Evolutionary conservation across 2,888 invertebrate species (phyloP), one percentile per base, ranked within the genome.

Genomic region (Cancer borealis): DNA sequence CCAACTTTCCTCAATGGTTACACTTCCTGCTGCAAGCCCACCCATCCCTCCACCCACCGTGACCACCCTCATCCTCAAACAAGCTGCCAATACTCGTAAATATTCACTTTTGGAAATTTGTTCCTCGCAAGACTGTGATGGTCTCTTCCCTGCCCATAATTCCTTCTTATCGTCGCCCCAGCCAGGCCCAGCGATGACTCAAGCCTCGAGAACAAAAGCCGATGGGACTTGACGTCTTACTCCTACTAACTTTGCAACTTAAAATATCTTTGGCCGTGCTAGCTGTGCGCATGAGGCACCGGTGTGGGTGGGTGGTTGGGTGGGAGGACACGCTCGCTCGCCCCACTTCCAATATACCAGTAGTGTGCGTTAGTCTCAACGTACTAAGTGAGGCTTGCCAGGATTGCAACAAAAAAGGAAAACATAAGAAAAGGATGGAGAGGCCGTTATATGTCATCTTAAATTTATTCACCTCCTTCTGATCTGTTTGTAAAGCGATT

Each of bases 31-130:
- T 84, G 39, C 84, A 17, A 26, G 14, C 17, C 84, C 39, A 3
- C 39, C 39, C 84, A 14, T 39, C 39, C 84, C 84, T 39, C 30
- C 84, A 84, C 39, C 12, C 73, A n/a, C 12, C 73, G 26, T 79
- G 26, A 30, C 84, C 39, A 39, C 39, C 39, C 10, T 84, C 10
- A 39, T 10, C 39, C 84, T 84, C 73, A 73, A 26, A 73, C 73
- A n/a, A 73, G 73, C 73, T 84, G 84, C 84, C 84, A 84, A 39
- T 39, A 39, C 84, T 84, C 84, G n/a, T 84, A 84, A 84, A 84
- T n/a, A 84, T 84, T 84, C 84, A 84, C 84, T 30, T 84, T 39
- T 30, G 39, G 39, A 84, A 84, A 84, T 84, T 8, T 39, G 39
- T 26, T 73, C 73, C n/a, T 26, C 10, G 26, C 21, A 21, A 8